Evolutionary conservation across 2,888 invertebrate species (phyloP).

Genomic region (Taphrorychus bicolor): DNA sequence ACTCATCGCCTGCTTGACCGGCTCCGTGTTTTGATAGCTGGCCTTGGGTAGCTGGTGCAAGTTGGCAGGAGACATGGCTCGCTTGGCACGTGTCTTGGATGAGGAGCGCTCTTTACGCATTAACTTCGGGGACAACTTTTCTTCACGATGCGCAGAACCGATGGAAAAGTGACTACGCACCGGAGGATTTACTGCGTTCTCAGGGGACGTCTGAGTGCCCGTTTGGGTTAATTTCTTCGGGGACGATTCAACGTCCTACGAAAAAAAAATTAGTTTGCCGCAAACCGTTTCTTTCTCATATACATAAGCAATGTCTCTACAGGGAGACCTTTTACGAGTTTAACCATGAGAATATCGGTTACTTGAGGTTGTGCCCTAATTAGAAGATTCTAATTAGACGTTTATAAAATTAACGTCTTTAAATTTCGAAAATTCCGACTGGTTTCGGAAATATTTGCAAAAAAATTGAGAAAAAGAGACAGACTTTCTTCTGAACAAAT

Average conservation of each 20-base stretch:
- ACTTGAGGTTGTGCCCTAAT: too few species aligned
- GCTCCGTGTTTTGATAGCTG: slow-evolving; percentile 60
- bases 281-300: too few species aligned
- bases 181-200: slow-evolving; percentile 56
- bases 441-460: too few species aligned
- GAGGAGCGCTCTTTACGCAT: slow-evolving; percentile 64
- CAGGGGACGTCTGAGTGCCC: slow-evolving; percentile 77
- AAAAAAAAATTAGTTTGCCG: too few species aligned
- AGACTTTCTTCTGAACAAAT: too few species aligned
- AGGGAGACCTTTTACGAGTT: too few species aligned
- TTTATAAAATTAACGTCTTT: too few species aligned
- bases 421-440: too few species aligned
- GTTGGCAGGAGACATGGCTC: slow-evolving; percentile 58
- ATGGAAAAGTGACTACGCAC: slow-evolving; percentile 67
- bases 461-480: too few species aligned
- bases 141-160: slow-evolving; percentile 64
- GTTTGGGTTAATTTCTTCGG: slow-evolving; percentile 66
- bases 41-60: slow-evolving; percentile 58
- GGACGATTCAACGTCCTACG: slow-evolving; percentile 56
- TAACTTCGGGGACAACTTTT: slow-evolving; percentile 65
- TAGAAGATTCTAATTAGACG: too few species aligned
- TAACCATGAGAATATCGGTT: too few species aligned
- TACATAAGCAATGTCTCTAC: too few species aligned
- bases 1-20: slow-evolving; percentile 84
- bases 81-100: slow-evolving; percentile 61